These are phyloP conservation scores for Prionace glauca DNA, from an alignment of 2,797 vertebrate species.

Conservation along the genomic window DNA sequence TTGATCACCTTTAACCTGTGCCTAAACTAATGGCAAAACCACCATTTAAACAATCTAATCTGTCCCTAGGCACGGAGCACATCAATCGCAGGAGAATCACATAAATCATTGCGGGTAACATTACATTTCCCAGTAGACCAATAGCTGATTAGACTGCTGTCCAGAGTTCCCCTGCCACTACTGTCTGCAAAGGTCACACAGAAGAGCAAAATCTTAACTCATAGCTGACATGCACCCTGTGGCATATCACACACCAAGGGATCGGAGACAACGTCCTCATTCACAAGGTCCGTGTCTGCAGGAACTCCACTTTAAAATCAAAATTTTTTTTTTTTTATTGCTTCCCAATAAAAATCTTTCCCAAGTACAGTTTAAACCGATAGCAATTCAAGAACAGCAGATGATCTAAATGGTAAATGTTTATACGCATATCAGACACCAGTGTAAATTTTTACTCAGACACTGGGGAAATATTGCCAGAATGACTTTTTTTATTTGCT, in stretches of 20 bases:
- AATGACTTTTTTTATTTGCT: neutral
- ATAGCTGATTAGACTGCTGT: constrained; percentile 52
- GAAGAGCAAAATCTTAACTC: constrained; percentile 54
- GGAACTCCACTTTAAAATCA: constrained; percentile 16
- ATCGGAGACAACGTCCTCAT: neutral
- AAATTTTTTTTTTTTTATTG: neutral
- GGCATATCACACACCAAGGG: constrained; percentile 39
- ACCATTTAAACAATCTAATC: constrained; percentile 67
- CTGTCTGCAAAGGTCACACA: constrained; percentile 54
- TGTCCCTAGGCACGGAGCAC: constrained; percentile 64
- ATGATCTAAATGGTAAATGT: neutral
- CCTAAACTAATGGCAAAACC: constrained; percentile 82
- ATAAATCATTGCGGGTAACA: constrained; percentile 72
- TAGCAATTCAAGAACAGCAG: neutral
- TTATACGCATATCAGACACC: neutral
- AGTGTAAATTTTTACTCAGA: neutral
- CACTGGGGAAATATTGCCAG: neutral
- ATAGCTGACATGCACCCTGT: constrained; percentile 44
- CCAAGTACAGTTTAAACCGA: neutral
- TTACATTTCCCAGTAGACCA: neutral
- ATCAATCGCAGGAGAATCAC: constrained; percentile 74
- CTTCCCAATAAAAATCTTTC: neutral
- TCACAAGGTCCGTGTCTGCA: neutral
- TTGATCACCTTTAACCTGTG: constrained; percentile 91
- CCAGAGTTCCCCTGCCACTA: constrained; percentile 47